phyloP scores from a whole-genome alignment of 2,888 invertebrate species.

The Ophion ventricosus region DNA sequence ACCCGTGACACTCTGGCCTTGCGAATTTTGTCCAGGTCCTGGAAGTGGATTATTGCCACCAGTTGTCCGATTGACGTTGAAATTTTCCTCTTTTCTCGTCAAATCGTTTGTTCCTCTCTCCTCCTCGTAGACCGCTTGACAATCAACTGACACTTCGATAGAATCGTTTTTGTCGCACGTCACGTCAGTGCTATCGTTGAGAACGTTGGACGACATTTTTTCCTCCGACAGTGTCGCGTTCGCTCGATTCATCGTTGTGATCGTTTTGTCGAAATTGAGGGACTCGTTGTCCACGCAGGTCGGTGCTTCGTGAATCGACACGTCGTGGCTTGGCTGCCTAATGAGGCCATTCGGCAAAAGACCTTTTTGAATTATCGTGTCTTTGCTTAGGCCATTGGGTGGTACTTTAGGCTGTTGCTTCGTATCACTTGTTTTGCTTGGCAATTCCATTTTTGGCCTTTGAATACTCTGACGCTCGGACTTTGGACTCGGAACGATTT shows the following conservation, averaged over 20 bases:
- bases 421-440: conserved; percentile 75
- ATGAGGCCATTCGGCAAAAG: conserved; percentile 74
- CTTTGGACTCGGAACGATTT: conserved; percentile 66
- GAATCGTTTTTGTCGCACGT: conserved; percentile 53
- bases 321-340: conserved; percentile 69
- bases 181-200: conserved; percentile 48
- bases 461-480: conserved; percentile 72
- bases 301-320: conserved; percentile 59
- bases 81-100: conserved; percentile 38
- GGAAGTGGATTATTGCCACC: conserved; percentile 65
- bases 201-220: conserved; percentile 51
- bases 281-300: conserved; percentile 64
- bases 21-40: conserved; percentile 66
- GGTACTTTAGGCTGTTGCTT: conserved; percentile 74
- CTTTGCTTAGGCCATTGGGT: conserved; percentile 77
- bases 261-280: conserved; percentile 70
- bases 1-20: conserved; percentile 65
- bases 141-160: conserved; percentile 25
- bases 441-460: conserved; percentile 78
- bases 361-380: conserved; percentile 73
- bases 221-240: conserved; percentile 75
- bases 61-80: conserved; percentile 25
- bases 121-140: background rate
- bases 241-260: conserved; percentile 75
- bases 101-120: background rate